Base-by-base conservation (phyloP, 2,888 invertebrate genomes). In the Psylliodes chrysocephalus region DNA sequence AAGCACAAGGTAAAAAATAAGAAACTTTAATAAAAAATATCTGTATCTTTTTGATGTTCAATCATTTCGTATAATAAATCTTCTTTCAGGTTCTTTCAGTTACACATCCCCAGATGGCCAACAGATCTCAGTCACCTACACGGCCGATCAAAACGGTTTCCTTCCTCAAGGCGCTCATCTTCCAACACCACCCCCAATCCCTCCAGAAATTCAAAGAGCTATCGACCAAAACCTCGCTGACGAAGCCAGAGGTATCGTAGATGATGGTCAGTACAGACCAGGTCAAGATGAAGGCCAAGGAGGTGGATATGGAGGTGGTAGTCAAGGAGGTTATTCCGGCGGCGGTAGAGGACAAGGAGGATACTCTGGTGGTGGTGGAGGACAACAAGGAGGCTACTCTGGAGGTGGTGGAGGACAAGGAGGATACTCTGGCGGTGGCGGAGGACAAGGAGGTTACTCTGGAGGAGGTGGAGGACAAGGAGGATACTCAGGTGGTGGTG, bases 181-280 rank as follows among this genome's bases (percentile, higher is more conserved):
- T 19, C 88, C 87, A 12, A 87, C 87, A 0, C 84, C 87, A 0
- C 87, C 87, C 0, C 87, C 87, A 35, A 87, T 88, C 68, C 87
- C 87, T 0, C 85, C 84, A 66, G 86, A 84, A 19, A 87, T 87
- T 71, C 82, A 85, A 42, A 82, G 84, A 56, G 69, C 76, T 7
- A 69, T 77, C 42, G 75, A 77, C 62, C 73, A 75, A 49, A 76
- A 77, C 61, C 69, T 74, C 17, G 74, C 72, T n/a, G 75, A 76
- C 40, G 78, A 77, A 66, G 77, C 75, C 17, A 67, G 74, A 57
- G 77, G 74, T 35, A 70, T 74, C 40, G 73, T 72, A 44, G 76
- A 77, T 46, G 76, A 76, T 55, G 76, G 77, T 6, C 73, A 75
- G 25, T 77, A 78, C 67, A 71, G 59, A 56, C 71, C 72, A 12